phyloP scores from a whole-genome alignment of 1,140 invertebrate genomes.

The Trinorchestia longiramus region DNA sequence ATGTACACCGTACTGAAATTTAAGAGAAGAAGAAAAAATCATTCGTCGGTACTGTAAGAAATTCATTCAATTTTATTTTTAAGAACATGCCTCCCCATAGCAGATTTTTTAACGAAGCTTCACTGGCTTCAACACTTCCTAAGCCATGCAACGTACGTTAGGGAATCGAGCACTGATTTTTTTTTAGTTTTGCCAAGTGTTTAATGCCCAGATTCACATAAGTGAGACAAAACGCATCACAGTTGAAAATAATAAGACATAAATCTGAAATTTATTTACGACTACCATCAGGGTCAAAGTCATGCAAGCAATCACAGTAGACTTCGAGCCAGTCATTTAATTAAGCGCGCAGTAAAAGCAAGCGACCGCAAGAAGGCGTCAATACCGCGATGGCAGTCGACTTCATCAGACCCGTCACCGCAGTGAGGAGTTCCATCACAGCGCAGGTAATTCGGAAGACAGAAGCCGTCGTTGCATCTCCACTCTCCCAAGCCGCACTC shows the following conservation, averaged over 20 bases:
- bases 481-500: constrained; percentile 71
- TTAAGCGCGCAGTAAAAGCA: neutral
- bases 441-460: constrained; percentile 62
- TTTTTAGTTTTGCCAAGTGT: no score
- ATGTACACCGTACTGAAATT: neutral
- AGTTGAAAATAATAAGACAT: neutral
- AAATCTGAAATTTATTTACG: neutral
- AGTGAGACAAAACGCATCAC: neutral
- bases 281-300: neutral
- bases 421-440: constrained; percentile 68
- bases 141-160: neutral
- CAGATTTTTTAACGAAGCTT: neutral
- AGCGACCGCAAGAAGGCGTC: neutral
- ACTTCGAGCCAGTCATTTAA: neutral
- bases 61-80: neutral
- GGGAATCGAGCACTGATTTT: neutral
- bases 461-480: constrained; percentile 66
- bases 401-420: constrained; percentile 67
- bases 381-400: constrained; percentile 64
- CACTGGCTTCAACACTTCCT: neutral
- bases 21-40: neutral
- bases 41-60: neutral
- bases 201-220: neutral
- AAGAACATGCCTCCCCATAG: neutral
- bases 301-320: neutral